A percentile compares a stretch with the other conserved stretches of the same genome.
Conservation (phyloP, 92 coral and sea anemone genomes). For the Porites cylindrica region DNA sequence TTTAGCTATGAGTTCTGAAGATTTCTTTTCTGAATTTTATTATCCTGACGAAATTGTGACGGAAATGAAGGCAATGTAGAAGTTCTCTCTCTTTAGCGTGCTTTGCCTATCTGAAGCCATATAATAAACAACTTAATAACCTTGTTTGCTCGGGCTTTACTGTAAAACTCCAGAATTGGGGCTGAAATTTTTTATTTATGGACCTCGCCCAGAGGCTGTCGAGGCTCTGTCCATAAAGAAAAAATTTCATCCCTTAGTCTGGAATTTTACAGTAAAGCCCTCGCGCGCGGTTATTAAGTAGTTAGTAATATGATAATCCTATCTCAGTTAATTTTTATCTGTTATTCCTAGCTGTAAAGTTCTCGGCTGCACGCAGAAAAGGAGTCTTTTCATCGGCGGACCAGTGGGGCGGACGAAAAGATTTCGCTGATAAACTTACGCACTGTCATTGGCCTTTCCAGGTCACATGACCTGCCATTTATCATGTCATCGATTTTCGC, state of each 20-base stretch:
- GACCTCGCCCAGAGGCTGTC: conserved; percentile 27
- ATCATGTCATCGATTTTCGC: neutral
- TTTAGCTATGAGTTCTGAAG: conserved; percentile 11
- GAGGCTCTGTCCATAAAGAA: neutral
- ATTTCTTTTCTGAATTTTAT: conserved; percentile 10
- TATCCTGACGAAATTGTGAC: conserved; percentile 16
- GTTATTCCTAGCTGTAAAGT: no score
- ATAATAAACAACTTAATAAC: neutral
- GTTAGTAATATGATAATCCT: neutral
- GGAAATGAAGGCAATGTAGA: conserved; percentile 12
- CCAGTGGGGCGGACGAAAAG: no score
- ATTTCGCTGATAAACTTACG: neutral
- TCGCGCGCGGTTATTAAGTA: conserved; percentile 3
- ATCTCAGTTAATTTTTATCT: no score
- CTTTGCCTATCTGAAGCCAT: neutral
- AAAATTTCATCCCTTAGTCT: conserved; percentile 7
- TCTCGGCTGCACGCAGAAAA: no score
- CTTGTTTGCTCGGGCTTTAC: conserved; percentile 14
- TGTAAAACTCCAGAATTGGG: conserved; percentile 20
- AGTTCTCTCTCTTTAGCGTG: conserved; percentile 6
- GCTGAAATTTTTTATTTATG: conserved; percentile 24
- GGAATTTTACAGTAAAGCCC: conserved; percentile 15
- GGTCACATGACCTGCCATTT: conserved; percentile 23
- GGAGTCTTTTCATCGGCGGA: no score
- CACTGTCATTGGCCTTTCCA: conserved; percentile 18